Conservation (phyloP, 2,888 invertebrate genomes). For the Stenchaetothrips biformis region DNA sequence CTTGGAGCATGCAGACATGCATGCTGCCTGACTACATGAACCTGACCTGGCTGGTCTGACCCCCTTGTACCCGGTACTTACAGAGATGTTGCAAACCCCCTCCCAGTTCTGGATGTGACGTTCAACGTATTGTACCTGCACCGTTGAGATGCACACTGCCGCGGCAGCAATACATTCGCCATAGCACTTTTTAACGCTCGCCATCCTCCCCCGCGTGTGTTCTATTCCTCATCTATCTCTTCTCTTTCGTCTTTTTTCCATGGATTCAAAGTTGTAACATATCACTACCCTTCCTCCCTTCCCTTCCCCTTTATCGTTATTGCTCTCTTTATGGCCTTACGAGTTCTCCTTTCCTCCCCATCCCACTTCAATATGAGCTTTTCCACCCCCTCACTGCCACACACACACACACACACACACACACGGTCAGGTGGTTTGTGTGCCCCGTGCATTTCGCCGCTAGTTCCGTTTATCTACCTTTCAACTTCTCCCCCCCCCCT, state of each 20-base stretch:
- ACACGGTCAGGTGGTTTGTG: neutral
- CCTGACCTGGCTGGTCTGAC: too few relatives aligned
- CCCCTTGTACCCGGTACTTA: too few relatives aligned
- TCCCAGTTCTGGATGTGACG: too few relatives aligned
- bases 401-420: too few relatives aligned
- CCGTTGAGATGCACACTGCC: too few relatives aligned
- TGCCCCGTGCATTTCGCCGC: neutral
- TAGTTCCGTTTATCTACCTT: constrained; percentile 24
- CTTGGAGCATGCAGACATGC: too few relatives aligned
- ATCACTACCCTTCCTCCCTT: neutral
- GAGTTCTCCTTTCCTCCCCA: constrained; percentile 2
- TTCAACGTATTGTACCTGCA: too few relatives aligned
- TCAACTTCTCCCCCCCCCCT: neutral
- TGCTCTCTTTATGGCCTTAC: constrained; percentile 19
- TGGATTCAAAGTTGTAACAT: constrained; percentile 5
- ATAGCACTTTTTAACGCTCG: neutral
- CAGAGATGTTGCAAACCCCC: too few relatives aligned
- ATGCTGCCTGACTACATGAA: too few relatives aligned
- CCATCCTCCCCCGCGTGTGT: neutral
- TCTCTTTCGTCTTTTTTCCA: neutral
- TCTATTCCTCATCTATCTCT: neutral
- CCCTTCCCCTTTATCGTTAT: constrained; percentile 19
- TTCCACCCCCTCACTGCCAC: neutral
- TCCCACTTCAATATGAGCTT: constrained; percentile 20
- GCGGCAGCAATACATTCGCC: too few relatives aligned